These are phyloP conservation scores for Eupithecia insigniata DNA, from an alignment of 2,888 invertebrate species.

Conservation along the genomic window DNA sequence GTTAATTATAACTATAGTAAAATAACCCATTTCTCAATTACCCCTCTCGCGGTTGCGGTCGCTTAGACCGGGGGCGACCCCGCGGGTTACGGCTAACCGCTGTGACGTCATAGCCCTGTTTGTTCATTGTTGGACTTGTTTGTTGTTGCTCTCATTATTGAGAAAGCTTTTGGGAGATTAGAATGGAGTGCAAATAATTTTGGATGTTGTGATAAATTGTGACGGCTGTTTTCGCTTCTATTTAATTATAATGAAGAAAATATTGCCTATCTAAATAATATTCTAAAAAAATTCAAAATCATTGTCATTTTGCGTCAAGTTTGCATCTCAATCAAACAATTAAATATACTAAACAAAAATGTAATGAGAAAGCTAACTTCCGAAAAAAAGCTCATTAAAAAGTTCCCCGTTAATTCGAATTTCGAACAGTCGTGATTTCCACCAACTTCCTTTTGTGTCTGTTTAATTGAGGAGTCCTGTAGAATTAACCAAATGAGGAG, in stretches of 20 bases:
- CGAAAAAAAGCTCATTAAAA: constrained; percentile 74
- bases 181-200: constrained; percentile 26
- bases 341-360: constrained; percentile 25
- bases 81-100: constrained; percentile 59
- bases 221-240: too few species aligned
- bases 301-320: background rate
- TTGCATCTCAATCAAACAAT: constrained; percentile 24
- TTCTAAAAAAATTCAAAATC: background rate
- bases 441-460: constrained; percentile 73
- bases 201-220: background rate
- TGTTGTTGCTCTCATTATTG: constrained; percentile 43
- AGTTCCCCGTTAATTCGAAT: constrained; percentile 69
- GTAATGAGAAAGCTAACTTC: constrained; percentile 26
- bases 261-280: background rate
- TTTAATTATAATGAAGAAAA: background rate
- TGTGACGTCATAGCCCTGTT: constrained; percentile 52
- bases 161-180: constrained; percentile 32
- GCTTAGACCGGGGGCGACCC: constrained; percentile 53
- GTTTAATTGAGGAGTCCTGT: constrained; percentile 76
- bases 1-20: background rate
- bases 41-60: constrained; percentile 52
- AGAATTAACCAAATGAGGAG: constrained; percentile 81
- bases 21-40: constrained; percentile 22
- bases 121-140: constrained; percentile 46
- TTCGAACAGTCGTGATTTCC: constrained; percentile 72